These are phyloP conservation scores for Momotus momota DNA, from an alignment of 2,797 vertebrate species.

Conservation along the genomic window DNA sequence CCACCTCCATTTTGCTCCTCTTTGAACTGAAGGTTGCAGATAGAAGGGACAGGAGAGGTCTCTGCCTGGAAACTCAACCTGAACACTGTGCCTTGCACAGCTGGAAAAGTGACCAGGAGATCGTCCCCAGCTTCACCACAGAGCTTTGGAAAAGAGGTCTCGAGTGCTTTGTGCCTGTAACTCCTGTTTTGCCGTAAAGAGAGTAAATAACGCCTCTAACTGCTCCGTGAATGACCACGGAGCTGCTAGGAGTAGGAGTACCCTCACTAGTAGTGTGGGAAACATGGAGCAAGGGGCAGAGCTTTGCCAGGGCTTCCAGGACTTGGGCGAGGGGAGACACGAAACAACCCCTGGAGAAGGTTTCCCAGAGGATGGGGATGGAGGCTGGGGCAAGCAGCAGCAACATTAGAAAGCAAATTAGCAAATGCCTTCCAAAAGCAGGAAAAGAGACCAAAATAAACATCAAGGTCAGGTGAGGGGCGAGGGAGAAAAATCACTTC, in stretches of 20 bases:
- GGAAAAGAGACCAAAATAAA: neutral
- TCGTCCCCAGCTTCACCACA: neutral
- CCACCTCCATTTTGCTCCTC: neutral
- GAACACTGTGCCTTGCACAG: neutral
- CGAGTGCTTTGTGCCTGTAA: neutral
- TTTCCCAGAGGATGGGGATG: neutral
- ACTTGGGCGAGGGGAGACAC: rapidly evolving
- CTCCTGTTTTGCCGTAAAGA: neutral
- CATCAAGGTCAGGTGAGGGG: neutral
- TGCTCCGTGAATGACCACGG: rapidly evolving
- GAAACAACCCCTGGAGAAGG: neutral
- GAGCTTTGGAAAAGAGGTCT: neutral
- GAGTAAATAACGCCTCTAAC: neutral
- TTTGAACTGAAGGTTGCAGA: neutral
- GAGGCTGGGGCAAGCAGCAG: neutral
- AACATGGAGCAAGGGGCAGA: rapidly evolving
- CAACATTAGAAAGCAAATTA: neutral
- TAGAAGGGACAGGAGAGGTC: neutral
- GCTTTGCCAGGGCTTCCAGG: neutral
- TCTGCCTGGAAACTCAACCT: neutral
- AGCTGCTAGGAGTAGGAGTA: neutral
- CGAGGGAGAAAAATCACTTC: neutral
- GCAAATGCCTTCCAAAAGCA: neutral
- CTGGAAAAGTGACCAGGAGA: neutral
- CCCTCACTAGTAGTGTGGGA: neutral